Base-by-base conservation (phyloP, 2,797 vertebrate species). In the Graptemys geographica region DNA sequence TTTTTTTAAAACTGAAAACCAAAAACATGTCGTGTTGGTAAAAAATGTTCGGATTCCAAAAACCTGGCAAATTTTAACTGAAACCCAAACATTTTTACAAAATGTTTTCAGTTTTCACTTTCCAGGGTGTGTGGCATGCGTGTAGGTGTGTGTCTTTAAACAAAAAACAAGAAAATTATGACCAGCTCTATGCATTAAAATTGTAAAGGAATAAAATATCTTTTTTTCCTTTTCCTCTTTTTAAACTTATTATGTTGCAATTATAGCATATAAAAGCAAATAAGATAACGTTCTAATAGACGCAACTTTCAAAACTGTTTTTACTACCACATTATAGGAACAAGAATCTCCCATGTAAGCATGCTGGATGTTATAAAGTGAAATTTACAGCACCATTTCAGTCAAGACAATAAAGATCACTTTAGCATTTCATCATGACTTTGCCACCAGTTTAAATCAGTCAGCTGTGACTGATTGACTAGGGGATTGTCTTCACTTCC, bases 401-500 rank as follows among this genome's bases (percentile, higher is more conserved):
- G 37, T 19, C 85, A 13, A 94, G 56, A 76, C 41, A 85, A 88
- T 84, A 94, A 83, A 92, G 44, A 74, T 65, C 89, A 89, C 41
- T 53, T 80, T 80, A 78, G 74, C 27, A 74, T 80, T 93, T 92
- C 90, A 96, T 87, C 83, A 41, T 33, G 88, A 74, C 86, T 83
- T 37, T 82, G 37, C 0, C 4, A 0, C 44, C 57, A 47, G 52
- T 3, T 0, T 81, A 84, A 78, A 93, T 41, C 6, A 88, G 27
- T 25, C 4, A 6, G 28, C 55, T 49, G 1, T 1, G 12, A 76
- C 11, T 76, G 72, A 47, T 12, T 25, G 69, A 55, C 53, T 55
- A 23, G 19, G 53, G 53, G 53, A 4, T 55, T 55, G 19, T 55
- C 53, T 55, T 55, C 21, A 55, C 53, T 55, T 23, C 21, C 21